phyloP scores from a whole-genome alignment of 2,888 invertebrate genomes.

The Caenorhabditis sp. region DNA sequence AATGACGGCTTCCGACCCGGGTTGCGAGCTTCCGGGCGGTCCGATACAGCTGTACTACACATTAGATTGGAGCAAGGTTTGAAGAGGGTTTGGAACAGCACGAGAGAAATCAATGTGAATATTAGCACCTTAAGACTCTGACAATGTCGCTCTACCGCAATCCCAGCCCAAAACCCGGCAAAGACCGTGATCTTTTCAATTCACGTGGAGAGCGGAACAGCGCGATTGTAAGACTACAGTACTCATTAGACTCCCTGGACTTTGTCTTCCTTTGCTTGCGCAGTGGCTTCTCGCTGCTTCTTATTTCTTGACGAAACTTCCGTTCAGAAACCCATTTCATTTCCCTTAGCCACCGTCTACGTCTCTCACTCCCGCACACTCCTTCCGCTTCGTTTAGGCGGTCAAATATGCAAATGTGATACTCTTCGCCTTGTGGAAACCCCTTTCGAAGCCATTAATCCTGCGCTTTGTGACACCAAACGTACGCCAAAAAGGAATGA shows the following conservation, averaged over 20 bases:
- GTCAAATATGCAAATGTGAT: slow-evolving; percentile 54
- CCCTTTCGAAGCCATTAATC: slow-evolving; percentile 54
- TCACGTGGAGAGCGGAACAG: too few relatives aligned
- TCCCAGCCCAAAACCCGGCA: too few relatives aligned
- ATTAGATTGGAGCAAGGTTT: too few relatives aligned
- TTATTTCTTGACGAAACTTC: slow-evolving; percentile 27
- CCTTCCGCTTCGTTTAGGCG: slow-evolving; percentile 25
- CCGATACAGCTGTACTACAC: slow-evolving; percentile 19
- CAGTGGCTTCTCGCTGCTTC: background rate
- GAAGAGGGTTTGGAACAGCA: too few relatives aligned
- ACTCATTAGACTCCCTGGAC: background rate
- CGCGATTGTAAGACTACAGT: too few relatives aligned
- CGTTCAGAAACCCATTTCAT: slow-evolving; percentile 53
- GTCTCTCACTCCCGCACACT: slow-evolving; percentile 29
- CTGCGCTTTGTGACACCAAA: slow-evolving; percentile 52
- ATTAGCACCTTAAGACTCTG: too few relatives aligned
- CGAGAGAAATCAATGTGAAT: too few relatives aligned
- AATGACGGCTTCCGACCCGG: slow-evolving; percentile 42
- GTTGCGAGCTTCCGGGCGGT: slow-evolving; percentile 21
- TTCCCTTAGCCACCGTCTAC: slow-evolving; percentile 33
- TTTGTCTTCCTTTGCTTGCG: background rate
- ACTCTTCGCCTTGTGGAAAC: slow-evolving; percentile 47
- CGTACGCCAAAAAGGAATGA: slow-evolving; percentile 16
- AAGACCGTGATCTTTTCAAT: too few relatives aligned
- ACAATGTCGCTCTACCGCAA: too few relatives aligned